phyloP scores from a whole-genome alignment of 2,888 invertebrate species.

The Pandemis corylana region DNA sequence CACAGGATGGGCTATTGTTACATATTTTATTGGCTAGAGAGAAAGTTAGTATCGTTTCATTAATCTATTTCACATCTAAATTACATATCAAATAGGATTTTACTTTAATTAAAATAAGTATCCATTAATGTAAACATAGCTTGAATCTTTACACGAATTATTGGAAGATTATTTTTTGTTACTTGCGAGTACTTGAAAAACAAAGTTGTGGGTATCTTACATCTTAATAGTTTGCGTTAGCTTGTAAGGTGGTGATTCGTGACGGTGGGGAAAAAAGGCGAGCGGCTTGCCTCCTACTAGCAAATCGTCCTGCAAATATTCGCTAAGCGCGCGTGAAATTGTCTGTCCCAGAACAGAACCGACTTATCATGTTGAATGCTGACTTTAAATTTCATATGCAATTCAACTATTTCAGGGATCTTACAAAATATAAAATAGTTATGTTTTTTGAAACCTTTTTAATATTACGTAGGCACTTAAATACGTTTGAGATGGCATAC shows the following conservation, averaged over 20 bases:
- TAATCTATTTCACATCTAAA: constrained; percentile 78
- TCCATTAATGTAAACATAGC: constrained; percentile 64
- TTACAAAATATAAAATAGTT: background rate
- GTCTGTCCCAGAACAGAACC: constrained; percentile 56
- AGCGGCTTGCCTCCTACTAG: constrained; percentile 56
- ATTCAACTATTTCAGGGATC: background rate
- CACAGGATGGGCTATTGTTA: constrained; percentile 77
- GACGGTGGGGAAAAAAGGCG: constrained; percentile 12
- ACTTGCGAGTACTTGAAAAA: background rate
- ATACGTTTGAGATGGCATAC: background rate
- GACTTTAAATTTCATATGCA: background rate
- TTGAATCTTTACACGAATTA: background rate
- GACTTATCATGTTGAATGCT: background rate
- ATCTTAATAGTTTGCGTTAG: background rate
- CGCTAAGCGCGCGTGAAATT: constrained; percentile 79
- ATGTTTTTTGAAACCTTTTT: background rate
- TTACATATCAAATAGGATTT: constrained; percentile 74
- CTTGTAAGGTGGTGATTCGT: background rate
- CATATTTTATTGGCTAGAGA: constrained; percentile 73
- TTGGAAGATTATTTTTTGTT: background rate
- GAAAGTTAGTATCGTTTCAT: constrained; percentile 78
- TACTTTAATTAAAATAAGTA: constrained; percentile 70
- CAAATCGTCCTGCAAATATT: constrained; percentile 79
- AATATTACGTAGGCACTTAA: constrained; percentile 1
- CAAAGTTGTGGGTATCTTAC: background rate